A percentile compares a stretch with the other conserved stretches of the same genome.
phyloP scores from a whole-genome alignment of 2,113 vertebrate genomes.

The Channa maculata region DNA sequence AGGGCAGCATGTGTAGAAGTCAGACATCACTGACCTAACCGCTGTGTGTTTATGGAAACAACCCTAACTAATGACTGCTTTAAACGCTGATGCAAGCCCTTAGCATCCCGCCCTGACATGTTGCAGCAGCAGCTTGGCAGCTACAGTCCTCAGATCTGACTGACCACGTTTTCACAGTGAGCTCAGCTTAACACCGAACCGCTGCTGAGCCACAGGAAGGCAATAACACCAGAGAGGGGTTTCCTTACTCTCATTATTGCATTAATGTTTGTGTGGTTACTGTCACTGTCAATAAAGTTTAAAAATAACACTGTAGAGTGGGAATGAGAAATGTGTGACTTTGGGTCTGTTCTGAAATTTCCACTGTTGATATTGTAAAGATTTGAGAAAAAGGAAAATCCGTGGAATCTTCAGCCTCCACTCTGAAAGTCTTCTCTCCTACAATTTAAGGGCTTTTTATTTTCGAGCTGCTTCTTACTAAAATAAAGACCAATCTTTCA shows the following conservation, averaged over 20 bases:
- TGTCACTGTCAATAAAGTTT: constrained; percentile 16
- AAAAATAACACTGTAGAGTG: not conserved
- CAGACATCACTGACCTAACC: not conserved
- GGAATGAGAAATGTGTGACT: not conserved
- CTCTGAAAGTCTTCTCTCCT: not conserved
- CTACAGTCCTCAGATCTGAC: constrained; percentile 15
- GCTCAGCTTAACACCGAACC: constrained; percentile 29
- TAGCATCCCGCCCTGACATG: not conserved
- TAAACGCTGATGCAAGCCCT: constrained; percentile 25
- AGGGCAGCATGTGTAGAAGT: not conserved
- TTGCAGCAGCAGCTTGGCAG: constrained; percentile 17
- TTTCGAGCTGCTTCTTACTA: too few relatives aligned
- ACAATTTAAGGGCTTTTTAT: not conserved
- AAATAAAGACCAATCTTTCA: too few relatives aligned
- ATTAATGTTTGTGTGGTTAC: constrained; percentile 10
- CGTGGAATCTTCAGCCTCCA: too few relatives aligned
- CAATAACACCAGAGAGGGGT: constrained; percentile 4
- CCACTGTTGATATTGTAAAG: too few relatives aligned
- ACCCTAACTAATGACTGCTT: not conserved
- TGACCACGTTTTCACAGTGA: constrained; percentile 38
- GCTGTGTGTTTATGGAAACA: constrained; percentile 20
- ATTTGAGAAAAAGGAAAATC: too few relatives aligned
- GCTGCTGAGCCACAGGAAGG: constrained; percentile 4
- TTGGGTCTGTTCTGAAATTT: too few relatives aligned
- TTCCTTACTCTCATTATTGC: constrained; percentile 4